A percentile compares a stretch with the other conserved stretches of the same genome.
Conservation (phyloP, 2,113 vertebrate genomes). For the Castor canadensis region DNA sequence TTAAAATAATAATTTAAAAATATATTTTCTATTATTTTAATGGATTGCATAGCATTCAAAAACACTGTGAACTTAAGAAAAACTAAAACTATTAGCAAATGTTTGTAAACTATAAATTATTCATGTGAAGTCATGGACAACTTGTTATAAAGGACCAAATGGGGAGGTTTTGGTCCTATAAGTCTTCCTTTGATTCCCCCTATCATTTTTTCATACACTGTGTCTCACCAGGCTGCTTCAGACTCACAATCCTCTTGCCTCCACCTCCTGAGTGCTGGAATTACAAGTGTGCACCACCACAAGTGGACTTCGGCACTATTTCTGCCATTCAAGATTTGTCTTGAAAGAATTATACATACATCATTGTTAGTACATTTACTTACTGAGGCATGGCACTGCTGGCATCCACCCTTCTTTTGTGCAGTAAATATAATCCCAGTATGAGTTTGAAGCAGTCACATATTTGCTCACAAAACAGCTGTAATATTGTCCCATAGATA, state of each 20-base stretch:
- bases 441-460: rapidly evolving
- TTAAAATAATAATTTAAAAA: background rate
- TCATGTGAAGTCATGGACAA: background rate
- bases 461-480: rapidly evolving
- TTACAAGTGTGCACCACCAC: too few relatives aligned
- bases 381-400: slow-evolving; percentile 76
- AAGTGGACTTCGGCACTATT: background rate
- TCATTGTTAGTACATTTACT: slow-evolving; percentile 36
- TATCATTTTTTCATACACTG: too few relatives aligned
- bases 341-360: background rate
- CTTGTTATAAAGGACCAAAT: rapidly evolving
- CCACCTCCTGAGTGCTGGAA: too few relatives aligned
- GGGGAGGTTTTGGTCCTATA: too few relatives aligned
- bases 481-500: rapidly evolving
- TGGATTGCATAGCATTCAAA: background rate
- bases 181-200: background rate
- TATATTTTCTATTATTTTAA: background rate
- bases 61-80: background rate
- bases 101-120: background rate
- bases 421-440: rapidly evolving
- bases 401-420: slow-evolving; percentile 67
- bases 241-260: too few relatives aligned
- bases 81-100: rapidly evolving
- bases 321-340: background rate
- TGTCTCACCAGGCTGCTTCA: too few relatives aligned